Evolutionary conservation across 2,797 vertebrate genomes (phyloP).

Genomic region (Sebastes trivittatus): DNA sequence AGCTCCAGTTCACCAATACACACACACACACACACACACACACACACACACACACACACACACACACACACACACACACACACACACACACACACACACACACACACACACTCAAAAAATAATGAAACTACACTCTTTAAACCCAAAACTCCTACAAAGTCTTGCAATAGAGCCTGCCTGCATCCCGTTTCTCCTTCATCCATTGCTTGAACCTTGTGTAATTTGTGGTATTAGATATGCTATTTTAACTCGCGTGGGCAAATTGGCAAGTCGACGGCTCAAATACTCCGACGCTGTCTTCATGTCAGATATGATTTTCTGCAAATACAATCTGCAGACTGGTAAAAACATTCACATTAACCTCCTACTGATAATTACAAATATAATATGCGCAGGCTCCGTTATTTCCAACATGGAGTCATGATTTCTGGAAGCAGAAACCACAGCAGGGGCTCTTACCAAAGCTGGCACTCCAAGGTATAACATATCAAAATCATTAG

Average conservation of each 20-base stretch:
- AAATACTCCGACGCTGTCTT: conserved; percentile 23
- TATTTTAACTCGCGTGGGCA: conserved; percentile 41
- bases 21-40: neutral
- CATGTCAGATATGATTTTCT: conserved; percentile 49
- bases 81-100: neutral
- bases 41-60: neutral
- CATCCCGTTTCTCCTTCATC: neutral
- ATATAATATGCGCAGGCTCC: conserved; percentile 31
- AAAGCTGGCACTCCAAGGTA: conserved; percentile 20
- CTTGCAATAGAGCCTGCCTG: neutral
- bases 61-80: too few relatives aligned
- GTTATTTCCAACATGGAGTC: conserved; percentile 35
- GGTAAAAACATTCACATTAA: conserved; percentile 31
- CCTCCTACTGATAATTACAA: conserved; percentile 57
- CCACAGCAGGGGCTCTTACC: conserved; percentile 28
- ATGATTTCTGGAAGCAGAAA: conserved; percentile 22
- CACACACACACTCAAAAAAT: neutral
- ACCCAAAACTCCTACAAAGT: neutral
- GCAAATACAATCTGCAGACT: conserved; percentile 42
- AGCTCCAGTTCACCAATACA: neutral
- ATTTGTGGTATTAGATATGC: conserved; percentile 28
- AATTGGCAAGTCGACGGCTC: conserved; percentile 43
- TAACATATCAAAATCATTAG: conserved; percentile 44
- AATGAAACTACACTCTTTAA: neutral
- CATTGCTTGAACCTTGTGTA: conserved; percentile 1